phyloP scores from a whole-genome alignment of 2,888 invertebrate genomes.

The Agriopis marginaria region DNA sequence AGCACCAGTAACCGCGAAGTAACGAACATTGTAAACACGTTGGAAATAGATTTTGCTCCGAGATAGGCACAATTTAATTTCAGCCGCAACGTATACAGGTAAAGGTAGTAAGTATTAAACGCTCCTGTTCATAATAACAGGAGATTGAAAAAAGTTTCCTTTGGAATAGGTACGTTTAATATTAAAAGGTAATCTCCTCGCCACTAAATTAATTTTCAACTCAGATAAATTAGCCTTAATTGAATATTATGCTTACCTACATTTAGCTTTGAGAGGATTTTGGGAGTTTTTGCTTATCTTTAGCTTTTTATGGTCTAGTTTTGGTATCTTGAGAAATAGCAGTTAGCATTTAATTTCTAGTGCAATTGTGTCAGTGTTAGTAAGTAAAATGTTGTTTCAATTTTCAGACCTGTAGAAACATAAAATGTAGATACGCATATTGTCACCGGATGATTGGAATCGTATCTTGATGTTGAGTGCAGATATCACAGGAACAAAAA shows the following conservation, averaged over 20 bases:
- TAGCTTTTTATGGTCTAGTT: slow-evolving; percentile 12
- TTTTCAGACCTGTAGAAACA: too few species aligned
- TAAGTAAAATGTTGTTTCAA: too few species aligned
- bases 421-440: too few species aligned
- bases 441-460: too few species aligned
- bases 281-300: slow-evolving; percentile 7
- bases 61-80: slow-evolving; percentile 52
- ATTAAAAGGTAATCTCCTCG: slow-evolving; percentile 35
- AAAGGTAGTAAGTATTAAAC: slow-evolving; percentile 40
- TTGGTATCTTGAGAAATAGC: slow-evolving; percentile 2
- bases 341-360: slow-evolving; percentile 1
- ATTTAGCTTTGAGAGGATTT: slow-evolving; percentile 24
- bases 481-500: too few species aligned
- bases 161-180: slow-evolving; percentile 34
- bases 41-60: slow-evolving; percentile 59
- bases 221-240: slow-evolving; percentile 34
- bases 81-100: slow-evolving; percentile 41
- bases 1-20: slow-evolving; percentile 27
- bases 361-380: background rate
- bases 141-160: slow-evolving; percentile 44
- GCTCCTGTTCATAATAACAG: slow-evolving; percentile 43
- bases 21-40: slow-evolving; percentile 63
- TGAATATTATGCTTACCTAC: slow-evolving; percentile 25
- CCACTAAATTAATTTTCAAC: slow-evolving; percentile 37
- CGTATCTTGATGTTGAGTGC: too few species aligned